A percentile compares a stretch with the other conserved stretches of the same genome.
Evolutionary conservation across 2,888 invertebrate genomes (phyloP).

Genomic region (Physocephala rufipes): DNA sequence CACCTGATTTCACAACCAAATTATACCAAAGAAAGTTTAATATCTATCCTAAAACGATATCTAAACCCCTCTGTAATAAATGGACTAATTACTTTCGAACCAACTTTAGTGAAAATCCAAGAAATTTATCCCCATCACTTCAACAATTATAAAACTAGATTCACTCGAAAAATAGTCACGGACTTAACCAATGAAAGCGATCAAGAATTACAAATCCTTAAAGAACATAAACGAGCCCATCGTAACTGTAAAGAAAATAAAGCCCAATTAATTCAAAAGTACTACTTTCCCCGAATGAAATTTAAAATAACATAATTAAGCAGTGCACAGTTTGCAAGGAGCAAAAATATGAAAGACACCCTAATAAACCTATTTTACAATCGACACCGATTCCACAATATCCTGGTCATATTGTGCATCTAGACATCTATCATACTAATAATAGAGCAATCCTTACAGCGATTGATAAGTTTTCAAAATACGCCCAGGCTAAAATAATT

Average conservation of each 20-base stretch:
- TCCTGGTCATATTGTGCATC: slow-evolving; percentile 30
- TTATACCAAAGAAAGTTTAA: slow-evolving; percentile 28
- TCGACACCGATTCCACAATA: slow-evolving; percentile 29
- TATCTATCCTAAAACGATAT: slow-evolving; percentile 29
- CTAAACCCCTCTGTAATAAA: slow-evolving; percentile 37
- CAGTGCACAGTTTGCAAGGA: slow-evolving; percentile 38
- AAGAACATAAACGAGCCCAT: slow-evolving; percentile 14
- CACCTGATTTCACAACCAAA: slow-evolving; percentile 32
- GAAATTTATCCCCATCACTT: slow-evolving; percentile 33
- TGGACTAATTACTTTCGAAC: slow-evolving; percentile 32
- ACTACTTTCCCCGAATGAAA: slow-evolving; percentile 31
- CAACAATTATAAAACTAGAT: slow-evolving; percentile 5
- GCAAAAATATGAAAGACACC: slow-evolving; percentile 39
- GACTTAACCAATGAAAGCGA: slow-evolving; percentile 14
- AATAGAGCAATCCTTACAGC: background rate
- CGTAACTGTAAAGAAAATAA: background rate
- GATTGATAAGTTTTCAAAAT: slow-evolving; percentile 7
- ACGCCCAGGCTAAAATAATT: slow-evolving; percentile 11
- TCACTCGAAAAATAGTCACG: slow-evolving; percentile 6
- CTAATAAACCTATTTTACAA: slow-evolving; percentile 27
- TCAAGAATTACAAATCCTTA: background rate
- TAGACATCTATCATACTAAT: slow-evolving; percentile 28
- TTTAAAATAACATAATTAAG: slow-evolving; percentile 37
- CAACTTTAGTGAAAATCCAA: slow-evolving; percentile 37
- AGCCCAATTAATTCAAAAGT: slow-evolving; percentile 17